Percentiles rank a stretch among this genome's conserved stretches.
These are phyloP conservation scores for Cirrhinus mrigala DNA, from an alignment of 2,797 vertebrate species.

Conservation along the genomic window DNA sequence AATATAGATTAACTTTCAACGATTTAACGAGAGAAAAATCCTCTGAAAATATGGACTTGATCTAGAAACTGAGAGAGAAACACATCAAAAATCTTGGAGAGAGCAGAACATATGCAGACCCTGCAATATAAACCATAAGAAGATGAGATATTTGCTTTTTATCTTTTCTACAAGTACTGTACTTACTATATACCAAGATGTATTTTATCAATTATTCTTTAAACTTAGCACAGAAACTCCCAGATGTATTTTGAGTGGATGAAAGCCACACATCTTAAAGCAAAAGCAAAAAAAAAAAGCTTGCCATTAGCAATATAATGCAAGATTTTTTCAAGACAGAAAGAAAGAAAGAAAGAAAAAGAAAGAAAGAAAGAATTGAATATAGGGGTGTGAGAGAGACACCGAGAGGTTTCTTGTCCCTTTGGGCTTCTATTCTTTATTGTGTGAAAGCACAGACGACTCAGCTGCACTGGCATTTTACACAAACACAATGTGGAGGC, in stretches of 20 bases:
- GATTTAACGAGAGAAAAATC: background rate
- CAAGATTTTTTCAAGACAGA: background rate
- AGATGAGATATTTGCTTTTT: background rate
- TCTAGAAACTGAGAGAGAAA: background rate
- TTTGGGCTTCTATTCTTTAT: slow-evolving; percentile 14
- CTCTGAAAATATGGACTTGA: background rate
- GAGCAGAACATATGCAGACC: slow-evolving; percentile 4
- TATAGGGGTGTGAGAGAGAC: background rate
- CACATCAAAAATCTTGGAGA: background rate
- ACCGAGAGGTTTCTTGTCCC: background rate
- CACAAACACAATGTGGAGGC: slow-evolving; percentile 52
- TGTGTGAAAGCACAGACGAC: slow-evolving; percentile 53
- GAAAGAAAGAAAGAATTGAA: background rate
- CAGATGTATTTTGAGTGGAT: background rate
- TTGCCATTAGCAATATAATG: background rate
- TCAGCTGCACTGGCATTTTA: slow-evolving; percentile 45
- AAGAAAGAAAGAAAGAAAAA: background rate
- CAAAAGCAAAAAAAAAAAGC: background rate
- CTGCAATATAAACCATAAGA: background rate
- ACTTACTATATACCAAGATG: background rate
- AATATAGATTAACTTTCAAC: background rate
- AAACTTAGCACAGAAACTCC: background rate
- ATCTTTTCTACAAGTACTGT: background rate
- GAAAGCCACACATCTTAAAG: background rate
- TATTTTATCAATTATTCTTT: background rate